Evolutionary conservation across 2,797 vertebrate species (phyloP).

Genomic region (Hippopotamyrus pictus): DNA sequence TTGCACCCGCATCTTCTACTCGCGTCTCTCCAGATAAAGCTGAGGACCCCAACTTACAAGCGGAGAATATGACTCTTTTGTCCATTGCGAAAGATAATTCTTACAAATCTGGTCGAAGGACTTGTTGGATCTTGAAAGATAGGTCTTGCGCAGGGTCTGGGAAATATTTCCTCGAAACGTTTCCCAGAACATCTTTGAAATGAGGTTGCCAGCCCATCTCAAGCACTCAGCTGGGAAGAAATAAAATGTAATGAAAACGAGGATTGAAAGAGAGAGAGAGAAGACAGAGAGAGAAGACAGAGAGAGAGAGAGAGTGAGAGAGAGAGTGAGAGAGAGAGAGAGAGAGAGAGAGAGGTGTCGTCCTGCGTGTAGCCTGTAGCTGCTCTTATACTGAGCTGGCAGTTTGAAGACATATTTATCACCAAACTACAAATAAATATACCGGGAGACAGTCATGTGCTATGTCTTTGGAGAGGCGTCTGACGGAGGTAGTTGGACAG

Average conservation of each 20-base stretch:
- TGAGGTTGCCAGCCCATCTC: not conserved
- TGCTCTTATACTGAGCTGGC: not conserved
- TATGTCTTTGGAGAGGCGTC: not conserved
- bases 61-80: not conserved
- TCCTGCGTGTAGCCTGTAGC: not conserved
- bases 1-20: not conserved
- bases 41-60: not conserved
- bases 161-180: not conserved
- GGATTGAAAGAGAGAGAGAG: not conserved
- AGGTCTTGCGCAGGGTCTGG: not conserved
- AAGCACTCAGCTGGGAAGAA: not conserved
- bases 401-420: not conserved
- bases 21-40: not conserved
- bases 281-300: not conserved
- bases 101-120: not conserved
- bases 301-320: not conserved
- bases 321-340: not conserved
- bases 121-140: not conserved
- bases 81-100: not conserved
- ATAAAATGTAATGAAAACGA: not conserved
- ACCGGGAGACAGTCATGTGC: not conserved
- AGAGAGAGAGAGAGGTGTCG: not conserved
- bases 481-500: not conserved
- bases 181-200: not conserved
- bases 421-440: not conserved